Conservation (phyloP, 1,140 invertebrate genomes). For the Melanaphis sacchari region DNA sequence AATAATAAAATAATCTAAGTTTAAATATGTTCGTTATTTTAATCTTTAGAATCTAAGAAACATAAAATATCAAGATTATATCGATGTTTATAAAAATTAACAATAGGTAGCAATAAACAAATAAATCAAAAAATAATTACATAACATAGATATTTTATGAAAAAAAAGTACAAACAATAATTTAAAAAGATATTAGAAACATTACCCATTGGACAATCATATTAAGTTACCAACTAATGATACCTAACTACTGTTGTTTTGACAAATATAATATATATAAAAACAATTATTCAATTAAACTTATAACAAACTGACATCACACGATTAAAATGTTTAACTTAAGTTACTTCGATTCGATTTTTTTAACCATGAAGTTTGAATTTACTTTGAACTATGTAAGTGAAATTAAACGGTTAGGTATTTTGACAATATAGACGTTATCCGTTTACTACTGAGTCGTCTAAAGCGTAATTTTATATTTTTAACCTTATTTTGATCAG, state of each 20-base stretch:
- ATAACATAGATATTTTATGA: background rate
- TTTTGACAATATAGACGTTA: background rate
- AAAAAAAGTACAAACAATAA: background rate
- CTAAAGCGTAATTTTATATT: slow-evolving; percentile 5
- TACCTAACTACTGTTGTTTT: background rate
- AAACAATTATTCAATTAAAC: background rate
- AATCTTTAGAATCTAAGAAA: background rate
- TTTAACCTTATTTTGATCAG: background rate
- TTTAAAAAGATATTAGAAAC: background rate
- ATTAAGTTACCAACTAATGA: background rate
- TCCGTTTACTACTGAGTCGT: background rate
- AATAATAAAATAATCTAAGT: background rate
- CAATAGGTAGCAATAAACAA: background rate
- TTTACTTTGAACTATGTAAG: background rate
- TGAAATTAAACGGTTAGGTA: slow-evolving; percentile 13
- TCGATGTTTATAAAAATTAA: too few species aligned
- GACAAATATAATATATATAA: too few species aligned
- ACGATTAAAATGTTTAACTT: background rate
- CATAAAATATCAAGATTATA: too few species aligned
- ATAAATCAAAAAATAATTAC: too few species aligned
- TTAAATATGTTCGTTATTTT: background rate
- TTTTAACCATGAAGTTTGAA: slow-evolving; percentile 6
- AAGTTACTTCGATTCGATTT: background rate
- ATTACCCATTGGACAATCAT: background rate
- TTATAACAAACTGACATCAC: background rate